A percentile compares a stretch with the other conserved stretches of the same genome.
These are phyloP conservation scores for Stigmatopora argus DNA, from an alignment of 2,113 vertebrate genomes.

Conservation along the genomic window DNA sequence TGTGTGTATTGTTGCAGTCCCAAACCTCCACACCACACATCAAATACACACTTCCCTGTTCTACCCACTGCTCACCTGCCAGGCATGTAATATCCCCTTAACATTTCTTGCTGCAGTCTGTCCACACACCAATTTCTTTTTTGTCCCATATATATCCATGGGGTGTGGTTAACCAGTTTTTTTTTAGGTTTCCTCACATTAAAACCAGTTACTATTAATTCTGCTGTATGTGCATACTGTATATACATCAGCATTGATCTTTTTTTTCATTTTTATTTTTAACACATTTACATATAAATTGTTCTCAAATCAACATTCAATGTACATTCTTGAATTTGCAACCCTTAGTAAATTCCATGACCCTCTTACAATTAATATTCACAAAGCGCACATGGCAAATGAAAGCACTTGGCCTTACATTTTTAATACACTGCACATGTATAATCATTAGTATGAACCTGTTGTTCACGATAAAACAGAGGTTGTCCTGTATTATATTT, in stretches of 20 bases:
- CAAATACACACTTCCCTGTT: conserved; percentile 27
- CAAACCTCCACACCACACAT: conserved; percentile 25
- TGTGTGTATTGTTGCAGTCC: conserved; percentile 41
- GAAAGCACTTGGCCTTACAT: conserved; percentile 40
- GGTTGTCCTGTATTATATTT: conserved; percentile 41
- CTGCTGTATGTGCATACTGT: not conserved
- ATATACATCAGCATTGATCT: conserved; percentile 1
- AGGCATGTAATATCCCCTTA: conserved; percentile 48
- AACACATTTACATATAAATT: not conserved
- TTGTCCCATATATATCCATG: conserved; percentile 34
- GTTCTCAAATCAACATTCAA: conserved; percentile 41
- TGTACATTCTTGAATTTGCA: conserved; percentile 49
- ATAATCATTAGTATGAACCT: conserved; percentile 27
- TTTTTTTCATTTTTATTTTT: not conserved
- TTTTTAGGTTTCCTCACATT: not conserved
- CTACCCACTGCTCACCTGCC: conserved; percentile 55
- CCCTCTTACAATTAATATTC: conserved; percentile 44
- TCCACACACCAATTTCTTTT: conserved; percentile 30
- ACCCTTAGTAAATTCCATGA: conserved; percentile 47
- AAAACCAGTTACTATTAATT: not conserved
- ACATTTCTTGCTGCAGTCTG: conserved; percentile 46
- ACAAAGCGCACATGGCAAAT: conserved; percentile 23
- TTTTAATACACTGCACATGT: conserved; percentile 31
- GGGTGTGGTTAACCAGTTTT: conserved; percentile 45
- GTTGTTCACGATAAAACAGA: conserved; percentile 17